Base-by-base conservation (phyloP, 2,797 vertebrate genomes). In the Ctenosaura bakeri region DNA sequence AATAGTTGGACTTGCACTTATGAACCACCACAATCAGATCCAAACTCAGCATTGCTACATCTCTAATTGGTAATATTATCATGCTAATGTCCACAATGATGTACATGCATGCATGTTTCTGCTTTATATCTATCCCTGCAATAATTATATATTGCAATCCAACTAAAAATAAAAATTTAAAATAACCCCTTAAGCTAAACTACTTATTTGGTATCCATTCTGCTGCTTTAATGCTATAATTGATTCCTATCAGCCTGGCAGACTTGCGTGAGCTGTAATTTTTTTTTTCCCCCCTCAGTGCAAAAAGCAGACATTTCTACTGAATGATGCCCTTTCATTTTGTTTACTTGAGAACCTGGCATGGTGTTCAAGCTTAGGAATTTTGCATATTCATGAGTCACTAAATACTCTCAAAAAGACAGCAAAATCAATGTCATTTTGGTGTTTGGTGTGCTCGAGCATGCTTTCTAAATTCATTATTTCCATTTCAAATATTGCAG, bases 261-360 rank as follows among this genome's bases (percentile, higher is more conserved):
- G 3, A 54, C 50, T 54, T 91, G 0, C 2, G 54, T 38, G 46
- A 74, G 59, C 4, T 29, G 38, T 80, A 52, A 59, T 46, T 85
- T 90, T 78, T 82, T 2, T 3, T 62, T 3, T 3, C 5, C 35
- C n/a, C n/a, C n/a, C n/a, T n/a, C 16, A 56, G 6, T 54, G 4
- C 89, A 88, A 69, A 32, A 73, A 86, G 1, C 86, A 80, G 0
- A 38, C 35, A 86, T 82, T 94, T 89, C 50, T 89, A 42, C 52
- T 71, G 89, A 90, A 54, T 89, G 79, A 73, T 84, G 29, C 1
- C 29, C 6, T 78, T 86, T 89, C 16, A 82, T 84, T 94, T 86
- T 89, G 83, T 91, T 86, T 91, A 89, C 83, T 89, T 85, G 77
- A 85, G 56, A 91, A 76, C 59, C 78, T 91, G 87, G 83, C 56